Percentiles rank a stretch among this genome's conserved stretches.
Evolutionary conservation across 2,888 invertebrate species (phyloP).

Genomic region (Creontiades dilutus): DNA sequence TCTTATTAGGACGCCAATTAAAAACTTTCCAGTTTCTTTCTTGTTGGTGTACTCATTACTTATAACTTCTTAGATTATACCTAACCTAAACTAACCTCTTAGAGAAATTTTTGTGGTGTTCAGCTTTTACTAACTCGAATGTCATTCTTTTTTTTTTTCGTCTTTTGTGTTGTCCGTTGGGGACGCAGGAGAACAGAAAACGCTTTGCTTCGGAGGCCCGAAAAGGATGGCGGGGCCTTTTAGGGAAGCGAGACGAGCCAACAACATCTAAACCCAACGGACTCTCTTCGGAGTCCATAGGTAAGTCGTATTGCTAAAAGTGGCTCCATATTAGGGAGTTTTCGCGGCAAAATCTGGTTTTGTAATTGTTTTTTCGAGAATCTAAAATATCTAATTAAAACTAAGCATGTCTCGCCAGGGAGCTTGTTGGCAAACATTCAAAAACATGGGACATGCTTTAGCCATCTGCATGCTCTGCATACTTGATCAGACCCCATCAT

Average conservation of each 20-base stretch:
- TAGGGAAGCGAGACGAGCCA: constrained; percentile 72
- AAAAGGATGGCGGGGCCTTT: constrained; percentile 74
- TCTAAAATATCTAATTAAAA: too few species aligned
- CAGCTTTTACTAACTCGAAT: constrained; percentile 26
- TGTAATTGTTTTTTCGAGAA: too few species aligned
- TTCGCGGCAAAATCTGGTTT: not conserved
- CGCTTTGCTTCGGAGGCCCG: constrained; percentile 74
- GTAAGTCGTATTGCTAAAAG: constrained; percentile 58
- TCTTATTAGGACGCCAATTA: too few species aligned
- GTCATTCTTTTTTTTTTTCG: constrained; percentile 8
- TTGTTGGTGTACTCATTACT: not conserved
- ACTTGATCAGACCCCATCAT: too few species aligned
- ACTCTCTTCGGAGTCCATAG: constrained; percentile 73
- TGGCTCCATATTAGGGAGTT: not conserved
- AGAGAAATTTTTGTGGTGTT: constrained; percentile 51
- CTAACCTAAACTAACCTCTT: constrained; percentile 7
- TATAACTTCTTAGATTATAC: not conserved
- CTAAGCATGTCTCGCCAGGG: too few species aligned
- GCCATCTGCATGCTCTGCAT: too few species aligned
- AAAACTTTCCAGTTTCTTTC: too few species aligned
- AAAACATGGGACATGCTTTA: too few species aligned
- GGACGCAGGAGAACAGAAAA: constrained; percentile 73
- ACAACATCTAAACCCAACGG: constrained; percentile 73
- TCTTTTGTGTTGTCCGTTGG: constrained; percentile 48
- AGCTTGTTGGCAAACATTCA: too few species aligned